phyloP scores from a whole-genome alignment of 2,113 vertebrate species.

The Lycaon pictus region DNA sequence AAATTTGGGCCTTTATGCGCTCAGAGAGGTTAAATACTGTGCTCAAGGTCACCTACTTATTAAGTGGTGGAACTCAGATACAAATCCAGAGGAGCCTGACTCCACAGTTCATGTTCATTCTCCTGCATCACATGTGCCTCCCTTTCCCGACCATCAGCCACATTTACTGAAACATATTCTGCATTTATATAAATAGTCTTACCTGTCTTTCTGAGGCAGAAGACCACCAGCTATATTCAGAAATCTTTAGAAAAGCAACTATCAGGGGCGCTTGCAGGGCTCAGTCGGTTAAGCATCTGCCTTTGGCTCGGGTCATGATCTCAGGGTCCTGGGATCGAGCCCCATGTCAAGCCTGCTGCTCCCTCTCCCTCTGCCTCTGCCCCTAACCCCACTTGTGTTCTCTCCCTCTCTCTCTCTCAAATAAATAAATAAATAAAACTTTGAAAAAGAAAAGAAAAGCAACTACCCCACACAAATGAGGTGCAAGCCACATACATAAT shows the following conservation, averaged over 20 bases:
- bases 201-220: neutral
- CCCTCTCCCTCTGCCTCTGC: no score
- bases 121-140: neutral
- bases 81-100: neutral
- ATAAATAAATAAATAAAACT: no score
- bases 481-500: neutral
- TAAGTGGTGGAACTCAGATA: neutral
- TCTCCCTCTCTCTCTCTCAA: no score
- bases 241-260: neutral
- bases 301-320: no score
- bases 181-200: neutral
- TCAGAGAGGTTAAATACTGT: neutral
- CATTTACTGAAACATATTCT: neutral
- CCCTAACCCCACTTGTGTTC: no score
- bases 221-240: neutral
- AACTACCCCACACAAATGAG: neutral
- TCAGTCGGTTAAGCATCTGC: no score
- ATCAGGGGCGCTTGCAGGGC: no score
- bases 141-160: neutral
- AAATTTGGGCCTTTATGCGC: neutral
- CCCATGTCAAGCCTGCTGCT: no score
- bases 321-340: no score
- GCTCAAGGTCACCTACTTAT: neutral
- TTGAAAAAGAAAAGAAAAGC: neutral
- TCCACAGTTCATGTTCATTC: neutral